phyloP scores from a whole-genome alignment of 2,113 vertebrate genomes.

The Sinocyclocheilus grahami region DNA sequence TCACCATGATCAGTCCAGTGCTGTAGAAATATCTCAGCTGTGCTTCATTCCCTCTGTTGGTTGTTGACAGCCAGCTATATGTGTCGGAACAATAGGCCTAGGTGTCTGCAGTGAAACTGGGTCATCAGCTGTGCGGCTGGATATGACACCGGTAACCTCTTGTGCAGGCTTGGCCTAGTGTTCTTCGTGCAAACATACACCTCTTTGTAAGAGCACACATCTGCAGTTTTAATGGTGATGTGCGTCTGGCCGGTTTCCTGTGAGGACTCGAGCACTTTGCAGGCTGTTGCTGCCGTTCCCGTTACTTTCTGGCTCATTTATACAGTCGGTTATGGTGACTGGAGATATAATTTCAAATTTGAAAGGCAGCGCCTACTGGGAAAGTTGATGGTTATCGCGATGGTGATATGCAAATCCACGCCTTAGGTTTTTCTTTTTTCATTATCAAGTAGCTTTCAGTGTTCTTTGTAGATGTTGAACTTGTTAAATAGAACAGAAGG shows the following conservation, averaged over 20 bases:
- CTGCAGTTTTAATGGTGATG: slow-evolving; percentile 33
- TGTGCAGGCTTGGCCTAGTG: neutral
- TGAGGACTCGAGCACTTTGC: neutral
- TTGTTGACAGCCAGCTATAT: slow-evolving; percentile 9
- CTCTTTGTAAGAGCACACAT: slow-evolving; percentile 35
- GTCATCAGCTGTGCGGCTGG: neutral
- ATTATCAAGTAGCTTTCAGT: neutral
- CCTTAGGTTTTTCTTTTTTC: neutral
- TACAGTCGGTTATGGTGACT: slow-evolving; percentile 1
- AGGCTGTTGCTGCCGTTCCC: neutral
- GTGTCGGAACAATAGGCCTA: neutral
- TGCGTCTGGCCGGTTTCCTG: slow-evolving; percentile 44
- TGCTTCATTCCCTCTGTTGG: neutral
- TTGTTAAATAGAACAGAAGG: neutral
- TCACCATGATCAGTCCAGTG: no score
- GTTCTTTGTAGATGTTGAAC: neutral
- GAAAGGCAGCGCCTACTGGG: neutral
- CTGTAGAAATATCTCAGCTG: neutral
- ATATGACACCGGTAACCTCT: slow-evolving; percentile 31
- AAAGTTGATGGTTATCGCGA: neutral
- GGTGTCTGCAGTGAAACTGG: slow-evolving; percentile 5
- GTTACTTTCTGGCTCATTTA: slow-evolving; percentile 32
- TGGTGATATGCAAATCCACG: neutral
- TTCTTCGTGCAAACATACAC: slow-evolving; percentile 10
- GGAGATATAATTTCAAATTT: neutral